phyloP scores from a whole-genome alignment of 2,113 vertebrate species.

The Falco punctatus region DNA sequence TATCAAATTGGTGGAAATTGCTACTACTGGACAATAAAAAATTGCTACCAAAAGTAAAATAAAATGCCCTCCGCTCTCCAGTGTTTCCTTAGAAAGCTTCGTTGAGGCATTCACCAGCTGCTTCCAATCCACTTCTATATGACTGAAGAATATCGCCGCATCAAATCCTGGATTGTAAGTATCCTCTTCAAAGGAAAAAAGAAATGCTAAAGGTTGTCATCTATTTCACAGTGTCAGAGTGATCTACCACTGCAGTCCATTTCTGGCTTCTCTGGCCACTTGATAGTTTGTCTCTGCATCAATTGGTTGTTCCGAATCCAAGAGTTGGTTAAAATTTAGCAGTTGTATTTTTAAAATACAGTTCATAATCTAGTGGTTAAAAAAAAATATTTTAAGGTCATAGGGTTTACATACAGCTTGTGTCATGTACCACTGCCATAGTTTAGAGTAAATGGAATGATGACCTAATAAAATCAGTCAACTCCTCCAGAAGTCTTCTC shows the following conservation, averaged over 20 bases:
- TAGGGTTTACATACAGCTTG: constrained; percentile 9
- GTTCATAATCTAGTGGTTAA: constrained; percentile 77
- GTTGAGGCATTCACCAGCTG: background rate
- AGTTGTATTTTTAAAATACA: background rate
- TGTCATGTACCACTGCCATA: constrained; percentile 51
- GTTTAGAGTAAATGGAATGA: constrained; percentile 66
- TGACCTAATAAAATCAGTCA: constrained; percentile 33
- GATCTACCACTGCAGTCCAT: constrained; percentile 1
- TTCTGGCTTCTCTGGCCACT: background rate
- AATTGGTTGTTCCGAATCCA: background rate
- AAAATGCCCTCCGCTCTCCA: background rate
- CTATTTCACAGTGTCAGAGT: background rate
- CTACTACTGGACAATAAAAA: background rate
- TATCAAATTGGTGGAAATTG: background rate
- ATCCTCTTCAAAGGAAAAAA: constrained; percentile 3
- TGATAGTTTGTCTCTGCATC: background rate
- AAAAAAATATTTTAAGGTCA: constrained; percentile 27
- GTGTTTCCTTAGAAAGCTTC: background rate
- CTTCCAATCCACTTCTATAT: background rate
- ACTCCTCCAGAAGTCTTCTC: constrained; percentile 30
- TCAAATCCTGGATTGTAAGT: background rate
- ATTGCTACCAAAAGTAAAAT: background rate
- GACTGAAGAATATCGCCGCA: background rate
- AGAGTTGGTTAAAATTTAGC: background rate
- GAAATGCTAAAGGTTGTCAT: background rate